Percentiles rank a stretch among this genome's conserved stretches.
Evolutionary conservation across 2,113 vertebrate genomes (phyloP).

Genomic region (Cephalopterus ornatus): DNA sequence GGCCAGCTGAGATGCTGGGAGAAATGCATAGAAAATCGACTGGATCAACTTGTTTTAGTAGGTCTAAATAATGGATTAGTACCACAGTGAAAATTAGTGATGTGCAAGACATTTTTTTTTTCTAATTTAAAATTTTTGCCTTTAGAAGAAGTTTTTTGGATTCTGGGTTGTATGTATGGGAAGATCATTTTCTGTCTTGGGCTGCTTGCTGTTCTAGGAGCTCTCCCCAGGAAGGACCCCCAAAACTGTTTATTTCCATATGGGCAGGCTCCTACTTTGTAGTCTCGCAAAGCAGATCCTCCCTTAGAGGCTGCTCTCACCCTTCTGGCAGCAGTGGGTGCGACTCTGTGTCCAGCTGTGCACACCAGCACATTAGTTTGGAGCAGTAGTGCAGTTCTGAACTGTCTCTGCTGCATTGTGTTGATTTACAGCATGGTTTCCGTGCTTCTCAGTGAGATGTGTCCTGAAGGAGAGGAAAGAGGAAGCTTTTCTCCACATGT

Average conservation of each 20-base stretch:
- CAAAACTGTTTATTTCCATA: background rate
- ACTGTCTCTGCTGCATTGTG: rapidly evolving
- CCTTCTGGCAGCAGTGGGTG: background rate
- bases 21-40: background rate
- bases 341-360: background rate
- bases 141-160: background rate
- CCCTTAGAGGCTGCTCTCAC: background rate
- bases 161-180: background rate
- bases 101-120: background rate
- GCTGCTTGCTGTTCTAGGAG: background rate
- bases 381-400: background rate
- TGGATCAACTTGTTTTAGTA: background rate
- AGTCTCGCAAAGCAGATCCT: background rate
- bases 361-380: rapidly evolving
- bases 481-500: background rate
- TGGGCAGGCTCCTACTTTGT: background rate
- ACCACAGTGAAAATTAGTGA: background rate
- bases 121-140: background rate
- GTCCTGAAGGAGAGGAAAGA: background rate
- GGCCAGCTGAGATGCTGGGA: background rate
- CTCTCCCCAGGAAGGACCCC: background rate
- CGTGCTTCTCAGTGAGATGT: rapidly evolving
- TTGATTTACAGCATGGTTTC: background rate
- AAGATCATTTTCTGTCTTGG: background rate
- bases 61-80: background rate